Base-by-base conservation (phyloP, 1,140 invertebrate genomes). In the Mactra quadrangularis region DNA sequence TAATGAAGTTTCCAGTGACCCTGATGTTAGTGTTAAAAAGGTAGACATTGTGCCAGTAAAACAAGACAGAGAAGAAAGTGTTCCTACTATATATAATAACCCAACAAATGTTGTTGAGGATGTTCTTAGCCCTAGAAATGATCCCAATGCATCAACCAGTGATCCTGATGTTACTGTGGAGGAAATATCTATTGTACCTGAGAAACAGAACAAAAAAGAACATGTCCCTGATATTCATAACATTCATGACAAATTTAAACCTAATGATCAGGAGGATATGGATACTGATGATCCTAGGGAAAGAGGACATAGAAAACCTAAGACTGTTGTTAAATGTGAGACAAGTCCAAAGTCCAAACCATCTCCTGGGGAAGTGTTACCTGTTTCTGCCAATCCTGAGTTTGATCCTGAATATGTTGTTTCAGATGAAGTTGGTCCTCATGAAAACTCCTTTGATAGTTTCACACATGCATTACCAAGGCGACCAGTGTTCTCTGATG, bases 301-400 rank as follows among this genome's bases (percentile, higher is more conserved):
- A 52, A 7, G 33, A 6, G 76, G 62, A 29, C 45, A 17, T 11
- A 55, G 53, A 9, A 27, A 27, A 4, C 29, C 45, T 68, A 25
- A 68, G 35, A 41, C 38, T 31, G 33, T 78, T 25, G 38, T 68
- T 55, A 66, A 68, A 17, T 29, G 76, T 78, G 76, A 68, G 35
- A 78, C 76, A n/a, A 78, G 76, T 78, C 76, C 76, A 33, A 78
- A 78, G 27, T 78, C 33, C 25, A 78, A 68, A 19, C n/a, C n/a
- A n/a, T 22, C 62, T 3, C 76, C 62, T 7, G 29, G 55, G 59
- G 71, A 74, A n/a, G 31, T 53, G 33, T 53, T 55, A 59, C 38
- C 29, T 57, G 47, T 6, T 19, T 27, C 53, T 17, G 53, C 35
- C 27, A 74, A 50, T 45, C 71, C 71, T 57, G 71, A 74, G 4